Evolutionary conservation across 2,113 vertebrate genomes (phyloP).

Genomic region (Zapus hudsonius): DNA sequence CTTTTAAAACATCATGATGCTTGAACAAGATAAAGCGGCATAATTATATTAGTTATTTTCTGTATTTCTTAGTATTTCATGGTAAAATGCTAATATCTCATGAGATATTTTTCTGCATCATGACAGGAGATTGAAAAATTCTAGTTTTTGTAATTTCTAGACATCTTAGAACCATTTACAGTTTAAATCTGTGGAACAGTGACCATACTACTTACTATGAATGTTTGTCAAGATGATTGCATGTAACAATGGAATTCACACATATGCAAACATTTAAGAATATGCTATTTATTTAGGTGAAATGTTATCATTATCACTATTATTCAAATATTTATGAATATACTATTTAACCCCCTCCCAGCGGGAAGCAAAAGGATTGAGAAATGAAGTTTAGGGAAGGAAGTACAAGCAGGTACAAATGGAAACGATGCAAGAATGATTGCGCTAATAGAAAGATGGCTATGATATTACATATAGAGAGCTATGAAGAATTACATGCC

Average conservation of each 20-base stretch:
- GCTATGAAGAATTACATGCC: neutral
- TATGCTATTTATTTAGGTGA: neutral
- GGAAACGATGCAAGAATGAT: neutral
- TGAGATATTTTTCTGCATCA: neutral
- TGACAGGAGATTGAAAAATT: neutral
- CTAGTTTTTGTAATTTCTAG: neutral
- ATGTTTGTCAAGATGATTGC: neutral
- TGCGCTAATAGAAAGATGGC: neutral
- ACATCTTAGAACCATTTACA: neutral
- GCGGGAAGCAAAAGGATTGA: neutral
- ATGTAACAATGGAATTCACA: neutral
- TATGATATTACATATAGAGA: neutral
- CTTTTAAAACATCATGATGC: neutral
- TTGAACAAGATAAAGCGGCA: neutral
- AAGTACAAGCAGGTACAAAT: neutral
- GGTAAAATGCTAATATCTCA: neutral
- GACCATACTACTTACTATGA: neutral
- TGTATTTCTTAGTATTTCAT: neutral
- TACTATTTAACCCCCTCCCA: neutral
- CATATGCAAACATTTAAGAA: neutral
- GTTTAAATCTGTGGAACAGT: neutral
- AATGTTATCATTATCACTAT: neutral
- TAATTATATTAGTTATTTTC: neutral
- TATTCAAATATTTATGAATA: neutral
- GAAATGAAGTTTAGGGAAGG: neutral